These are phyloP conservation scores for Tokudaia tokunoshimensis DNA, from an alignment of 2,797 vertebrate species.

Conservation along the genomic window DNA sequence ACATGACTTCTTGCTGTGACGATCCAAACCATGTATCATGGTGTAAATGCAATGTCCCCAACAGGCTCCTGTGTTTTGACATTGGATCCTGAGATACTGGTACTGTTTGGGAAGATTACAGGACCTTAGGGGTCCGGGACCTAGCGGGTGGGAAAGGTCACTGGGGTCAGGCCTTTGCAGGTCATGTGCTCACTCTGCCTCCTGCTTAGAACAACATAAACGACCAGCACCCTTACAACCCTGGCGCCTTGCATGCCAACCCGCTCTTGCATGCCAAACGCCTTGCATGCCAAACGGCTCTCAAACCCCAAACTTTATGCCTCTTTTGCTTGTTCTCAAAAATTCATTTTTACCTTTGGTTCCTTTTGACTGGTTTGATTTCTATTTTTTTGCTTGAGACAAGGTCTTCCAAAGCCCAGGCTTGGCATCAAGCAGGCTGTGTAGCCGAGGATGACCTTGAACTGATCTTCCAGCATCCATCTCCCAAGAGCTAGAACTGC, in stretches of 20 bases:
- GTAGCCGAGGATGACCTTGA: neutral
- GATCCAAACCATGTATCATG: neutral
- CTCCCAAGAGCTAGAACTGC: neutral
- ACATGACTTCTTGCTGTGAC: neutral
- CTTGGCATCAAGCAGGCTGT: neutral
- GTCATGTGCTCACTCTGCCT: neutral
- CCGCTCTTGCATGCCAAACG: no score
- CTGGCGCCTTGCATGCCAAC: neutral
- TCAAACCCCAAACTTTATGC: neutral
- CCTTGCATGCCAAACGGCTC: neutral
- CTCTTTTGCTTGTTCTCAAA: neutral
- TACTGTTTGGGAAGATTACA: neutral
- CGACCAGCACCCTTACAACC: no score
- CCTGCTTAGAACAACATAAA: neutral
- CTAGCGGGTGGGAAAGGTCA: neutral
- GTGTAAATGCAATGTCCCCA: neutral
- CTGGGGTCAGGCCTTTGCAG: neutral
- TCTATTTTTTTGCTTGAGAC: neutral
- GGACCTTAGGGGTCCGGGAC: neutral
- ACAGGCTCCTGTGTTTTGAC: neutral
- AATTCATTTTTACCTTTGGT: neutral
- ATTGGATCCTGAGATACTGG: neutral
- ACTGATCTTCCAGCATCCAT: neutral
- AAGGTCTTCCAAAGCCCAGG: neutral
- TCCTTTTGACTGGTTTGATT: neutral